These are phyloP conservation scores for Amphiduros pacificus DNA, from an alignment of 2,888 invertebrate species.

Conservation along the genomic window DNA sequence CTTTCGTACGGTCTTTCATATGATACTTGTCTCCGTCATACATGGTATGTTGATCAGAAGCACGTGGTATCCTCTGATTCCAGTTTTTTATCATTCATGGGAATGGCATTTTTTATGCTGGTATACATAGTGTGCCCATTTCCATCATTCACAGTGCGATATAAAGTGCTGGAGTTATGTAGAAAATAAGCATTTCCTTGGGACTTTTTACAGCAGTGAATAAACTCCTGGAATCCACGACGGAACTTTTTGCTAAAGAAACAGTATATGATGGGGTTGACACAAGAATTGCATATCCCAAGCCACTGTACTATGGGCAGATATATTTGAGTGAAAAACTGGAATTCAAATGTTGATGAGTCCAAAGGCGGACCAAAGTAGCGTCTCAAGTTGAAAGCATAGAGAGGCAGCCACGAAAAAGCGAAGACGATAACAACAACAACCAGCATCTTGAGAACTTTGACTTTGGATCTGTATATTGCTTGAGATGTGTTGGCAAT, in stretches of 20 bases:
- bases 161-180: not conserved
- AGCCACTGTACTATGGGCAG: constrained; percentile 91
- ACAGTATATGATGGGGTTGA: constrained; percentile 91
- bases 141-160: constrained; percentile 4
- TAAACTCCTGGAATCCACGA: constrained; percentile 69
- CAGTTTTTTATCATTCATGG: too few species aligned
- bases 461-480: constrained; percentile 84
- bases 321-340: constrained; percentile 55
- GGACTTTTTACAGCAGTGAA: constrained; percentile 2
- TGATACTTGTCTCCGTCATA: too few species aligned
- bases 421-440: constrained; percentile 92
- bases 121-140: not conserved
- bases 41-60: too few species aligned
- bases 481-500: constrained; percentile 68
- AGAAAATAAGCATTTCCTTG: not conserved
- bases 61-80: too few species aligned
- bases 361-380: constrained; percentile 69
- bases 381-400: constrained; percentile 83
- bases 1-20: too few species aligned
- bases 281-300: constrained; percentile 91
- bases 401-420: constrained; percentile 88
- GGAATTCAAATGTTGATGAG: constrained; percentile 19
- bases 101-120: not conserved
- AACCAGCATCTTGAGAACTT: constrained; percentile 92
- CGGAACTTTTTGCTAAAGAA: constrained; percentile 94